Evolutionary conservation across 2,797 vertebrate species (phyloP).

Genomic region (Pogonophryne albipinna): DNA sequence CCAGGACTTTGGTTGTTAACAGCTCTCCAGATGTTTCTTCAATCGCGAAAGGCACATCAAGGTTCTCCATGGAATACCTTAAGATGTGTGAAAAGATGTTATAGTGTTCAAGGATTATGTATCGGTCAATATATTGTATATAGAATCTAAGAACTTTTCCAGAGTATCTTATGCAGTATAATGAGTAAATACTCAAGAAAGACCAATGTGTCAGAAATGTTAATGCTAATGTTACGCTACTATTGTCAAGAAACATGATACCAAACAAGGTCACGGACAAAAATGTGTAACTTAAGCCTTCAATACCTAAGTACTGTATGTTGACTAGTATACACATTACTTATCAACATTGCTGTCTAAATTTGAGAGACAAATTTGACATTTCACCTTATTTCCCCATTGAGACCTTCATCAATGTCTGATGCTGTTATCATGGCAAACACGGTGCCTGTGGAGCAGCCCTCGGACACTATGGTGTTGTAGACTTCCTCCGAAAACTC

Average conservation of each 20-base stretch:
- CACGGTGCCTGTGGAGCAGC: conserved; percentile 75
- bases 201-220: not conserved
- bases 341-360: not conserved
- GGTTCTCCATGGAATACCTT: conserved; percentile 80
- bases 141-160: not conserved
- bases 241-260: not conserved
- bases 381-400: conserved; percentile 81
- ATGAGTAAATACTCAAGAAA: not conserved
- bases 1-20: conserved; percentile 74
- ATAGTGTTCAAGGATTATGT: not conserved
- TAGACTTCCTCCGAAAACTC: conserved; percentile 74
- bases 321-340: not conserved
- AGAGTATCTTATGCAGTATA: not conserved
- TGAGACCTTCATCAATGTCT: conserved; percentile 80
- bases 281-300: not conserved
- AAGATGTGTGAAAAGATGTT: conserved; percentile 17
- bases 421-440: conserved; percentile 79
- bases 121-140: not conserved
- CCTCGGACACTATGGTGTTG: conserved; percentile 79
- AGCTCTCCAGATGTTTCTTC: conserved; percentile 82
- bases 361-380: not conserved
- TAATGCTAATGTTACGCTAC: not conserved
- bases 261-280: not conserved
- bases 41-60: conserved; percentile 77
- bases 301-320: not conserved